These are phyloP conservation scores for Agrotis puta DNA, from an alignment of 2,888 invertebrate genomes.

Conservation along the genomic window DNA sequence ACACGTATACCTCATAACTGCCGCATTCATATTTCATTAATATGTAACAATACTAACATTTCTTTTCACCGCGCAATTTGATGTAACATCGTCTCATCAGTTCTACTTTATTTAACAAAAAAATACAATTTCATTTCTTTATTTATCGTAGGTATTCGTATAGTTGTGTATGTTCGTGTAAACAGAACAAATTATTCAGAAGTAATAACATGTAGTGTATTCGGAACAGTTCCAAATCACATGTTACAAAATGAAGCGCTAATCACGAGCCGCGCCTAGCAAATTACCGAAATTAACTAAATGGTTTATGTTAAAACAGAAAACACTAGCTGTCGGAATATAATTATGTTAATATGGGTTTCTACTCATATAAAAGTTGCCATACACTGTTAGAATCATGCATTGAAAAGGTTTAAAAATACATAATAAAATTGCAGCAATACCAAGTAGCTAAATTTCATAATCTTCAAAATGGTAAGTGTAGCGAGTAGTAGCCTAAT, in stretches of 20 bases:
- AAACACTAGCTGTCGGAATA: constrained; percentile 40
- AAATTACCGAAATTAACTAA: constrained; percentile 60
- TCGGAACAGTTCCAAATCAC: constrained; percentile 60
- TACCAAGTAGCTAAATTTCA: constrained; percentile 18
- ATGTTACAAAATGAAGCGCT: constrained; percentile 59
- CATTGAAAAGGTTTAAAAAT: not conserved
- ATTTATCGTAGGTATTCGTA: not conserved
- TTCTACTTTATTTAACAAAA: constrained; percentile 39
- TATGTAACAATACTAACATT: constrained; percentile 66
- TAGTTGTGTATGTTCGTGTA: not conserved
- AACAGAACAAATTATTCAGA: constrained; percentile 40
- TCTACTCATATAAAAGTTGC: constrained; percentile 11
- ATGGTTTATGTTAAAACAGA: constrained; percentile 60
- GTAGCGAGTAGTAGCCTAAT: no score
- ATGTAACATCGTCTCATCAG: constrained; percentile 42
- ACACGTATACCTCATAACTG: constrained; percentile 55
- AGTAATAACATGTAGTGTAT: constrained; percentile 47
- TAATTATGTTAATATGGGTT: constrained; percentile 38
- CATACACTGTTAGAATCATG: not conserved
- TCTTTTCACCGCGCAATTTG: constrained; percentile 58
- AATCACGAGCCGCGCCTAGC: constrained; percentile 57
- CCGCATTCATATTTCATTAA: constrained; percentile 71
- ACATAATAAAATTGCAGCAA: not conserved
- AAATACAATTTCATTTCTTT: constrained; percentile 25
- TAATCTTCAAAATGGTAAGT: constrained; percentile 41